Conservation (phyloP, 2,797 vertebrate species). For the Melanogrammus aeglefinus region DNA sequence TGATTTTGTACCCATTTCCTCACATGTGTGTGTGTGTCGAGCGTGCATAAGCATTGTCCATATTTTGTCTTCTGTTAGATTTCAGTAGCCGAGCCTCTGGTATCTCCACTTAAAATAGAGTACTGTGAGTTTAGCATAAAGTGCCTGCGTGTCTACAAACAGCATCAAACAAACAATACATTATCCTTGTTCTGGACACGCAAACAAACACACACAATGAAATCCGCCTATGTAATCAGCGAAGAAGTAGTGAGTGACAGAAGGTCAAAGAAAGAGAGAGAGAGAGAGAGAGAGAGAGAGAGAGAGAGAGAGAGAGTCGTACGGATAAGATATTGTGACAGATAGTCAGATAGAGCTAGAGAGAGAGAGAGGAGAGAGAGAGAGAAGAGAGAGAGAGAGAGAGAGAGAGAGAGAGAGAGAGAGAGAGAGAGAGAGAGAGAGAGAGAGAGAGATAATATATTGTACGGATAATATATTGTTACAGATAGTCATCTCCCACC, state of each 20-base stretch:
- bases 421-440: background rate
- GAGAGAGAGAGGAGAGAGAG: background rate
- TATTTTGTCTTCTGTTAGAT: background rate
- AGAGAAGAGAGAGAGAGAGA: too few relatives aligned
- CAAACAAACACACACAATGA: conserved; percentile 12
- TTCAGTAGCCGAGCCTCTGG: background rate
- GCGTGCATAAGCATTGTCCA: background rate
- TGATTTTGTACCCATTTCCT: background rate
- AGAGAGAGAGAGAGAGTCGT: background rate
- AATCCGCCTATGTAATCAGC: conserved; percentile 8
- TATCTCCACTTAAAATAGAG: background rate
- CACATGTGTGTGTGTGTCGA: background rate
- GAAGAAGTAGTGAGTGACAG: conserved; percentile 6
- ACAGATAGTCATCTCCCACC: background rate
- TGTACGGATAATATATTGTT: background rate
- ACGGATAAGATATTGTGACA: background rate
- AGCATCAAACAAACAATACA: conserved; percentile 34
- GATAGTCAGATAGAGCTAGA: background rate
- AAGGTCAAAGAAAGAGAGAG: background rate
- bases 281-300: background rate
- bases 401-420: background rate
- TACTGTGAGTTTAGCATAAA: conserved; percentile 37
- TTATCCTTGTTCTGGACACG: conserved; percentile 22
- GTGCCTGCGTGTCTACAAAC: conserved; percentile 33
- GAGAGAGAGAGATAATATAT: too few relatives aligned